Evolutionary conservation across 2,797 vertebrate genomes (phyloP), one percentile per base, ranked within the genome.

Genomic region (Bovichtus diacanthus): DNA sequence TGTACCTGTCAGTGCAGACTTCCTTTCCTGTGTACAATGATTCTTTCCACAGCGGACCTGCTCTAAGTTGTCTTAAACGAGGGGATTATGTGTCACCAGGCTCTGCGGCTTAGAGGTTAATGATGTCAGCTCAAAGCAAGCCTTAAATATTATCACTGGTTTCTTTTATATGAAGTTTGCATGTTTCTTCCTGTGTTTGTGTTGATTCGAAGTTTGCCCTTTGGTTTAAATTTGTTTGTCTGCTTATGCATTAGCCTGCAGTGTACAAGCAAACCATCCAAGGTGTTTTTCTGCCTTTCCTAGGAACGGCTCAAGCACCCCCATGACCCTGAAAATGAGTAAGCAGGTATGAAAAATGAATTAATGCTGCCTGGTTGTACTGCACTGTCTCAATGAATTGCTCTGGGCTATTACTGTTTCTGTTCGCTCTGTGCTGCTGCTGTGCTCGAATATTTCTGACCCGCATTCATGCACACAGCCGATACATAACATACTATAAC

Each of bases 381-480:
- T 63, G 74, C 67, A 68, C 61, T 62, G 70, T 81, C 73, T 82
- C 61, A 53, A 18, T 77, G 46, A 78, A 78, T 46, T 39, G 78
- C 87, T 83, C 59, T 69, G 67, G 82, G 87, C 78, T 81, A 74
- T 87, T 77, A 81, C 84, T 83, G 66, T 70, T 85, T 80, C 55
- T 74, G n/a, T 81, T 87, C 23, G 12, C 58, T 59, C 65, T 39
- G 19, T 49, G 46, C 43, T 56, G 21, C 55, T 70, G 44, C 43
- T 39, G 66, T 59, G 55, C 55, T 53, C 2, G 10, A 46, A 80
- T 70, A 70, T 62, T 36, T 70, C 68, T 83, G 70, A 87, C 64
- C 74, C 68, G 58, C 29, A 61, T 51, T 72, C 25, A 62, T 51
- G 39, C 47, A 67, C 41, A 59, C 39, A 77, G 34, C 38, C 5